phyloP scores from a whole-genome alignment of 2,113 vertebrate species.

The Tupaia tana region DNA sequence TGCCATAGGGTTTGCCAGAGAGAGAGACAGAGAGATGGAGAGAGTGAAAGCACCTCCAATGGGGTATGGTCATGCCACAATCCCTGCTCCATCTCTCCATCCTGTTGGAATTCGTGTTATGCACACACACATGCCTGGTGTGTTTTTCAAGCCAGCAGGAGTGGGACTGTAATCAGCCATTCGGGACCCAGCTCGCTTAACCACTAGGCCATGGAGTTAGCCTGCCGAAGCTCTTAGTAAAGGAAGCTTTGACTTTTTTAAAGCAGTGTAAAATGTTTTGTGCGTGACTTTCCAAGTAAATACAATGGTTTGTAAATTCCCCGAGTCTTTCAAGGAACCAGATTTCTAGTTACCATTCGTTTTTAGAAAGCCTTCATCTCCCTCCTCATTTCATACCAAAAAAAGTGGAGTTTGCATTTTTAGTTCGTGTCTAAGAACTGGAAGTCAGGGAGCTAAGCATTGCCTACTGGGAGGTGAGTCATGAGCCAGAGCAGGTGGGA shows the following conservation, averaged over 20 bases:
- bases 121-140: too few relatives aligned
- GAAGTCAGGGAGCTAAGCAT: not conserved
- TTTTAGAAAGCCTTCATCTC: not conserved
- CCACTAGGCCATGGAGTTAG: too few relatives aligned
- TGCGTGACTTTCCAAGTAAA: not conserved
- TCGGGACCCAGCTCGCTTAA: too few relatives aligned
- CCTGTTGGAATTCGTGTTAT: too few relatives aligned
- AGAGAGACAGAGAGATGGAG: too few relatives aligned
- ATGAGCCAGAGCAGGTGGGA: not conserved
- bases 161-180: too few relatives aligned
- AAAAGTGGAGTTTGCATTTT: not conserved
- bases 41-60: too few relatives aligned
- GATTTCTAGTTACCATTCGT: not conserved
- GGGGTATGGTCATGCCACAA: too few relatives aligned
- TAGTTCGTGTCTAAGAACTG: not conserved
- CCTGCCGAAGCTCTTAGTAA: not conserved
- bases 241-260: not conserved
- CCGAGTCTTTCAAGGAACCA: not conserved
- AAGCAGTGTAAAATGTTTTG: slow-evolving; percentile 13
- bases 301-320: not conserved
- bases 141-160: too few relatives aligned
- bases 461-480: not conserved
- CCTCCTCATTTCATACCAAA: not conserved
- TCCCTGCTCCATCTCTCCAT: too few relatives aligned
- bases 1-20: too few relatives aligned